phyloP scores from a whole-genome alignment of 2,797 vertebrate species.

The Phrynocephalus vlangalii region DNA sequence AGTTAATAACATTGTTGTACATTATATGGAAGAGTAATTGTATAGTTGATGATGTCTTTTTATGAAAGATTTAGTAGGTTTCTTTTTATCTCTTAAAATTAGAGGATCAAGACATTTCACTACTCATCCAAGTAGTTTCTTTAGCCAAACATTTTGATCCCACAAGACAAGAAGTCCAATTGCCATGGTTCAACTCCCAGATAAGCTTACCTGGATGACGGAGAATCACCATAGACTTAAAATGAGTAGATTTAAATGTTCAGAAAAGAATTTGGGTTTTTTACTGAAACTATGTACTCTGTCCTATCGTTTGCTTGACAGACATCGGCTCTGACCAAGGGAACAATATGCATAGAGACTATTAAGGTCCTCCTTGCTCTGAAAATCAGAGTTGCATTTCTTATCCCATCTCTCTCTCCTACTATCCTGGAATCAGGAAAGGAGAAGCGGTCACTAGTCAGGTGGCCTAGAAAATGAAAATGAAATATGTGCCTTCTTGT shows the following conservation, averaged over 20 bases:
- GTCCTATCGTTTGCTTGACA: not conserved
- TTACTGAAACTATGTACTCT: not conserved
- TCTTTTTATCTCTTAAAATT: not conserved
- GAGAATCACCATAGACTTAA: too few relatives aligned
- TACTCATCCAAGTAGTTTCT: too few relatives aligned
- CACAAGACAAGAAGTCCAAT: too few relatives aligned
- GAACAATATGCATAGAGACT: not conserved
- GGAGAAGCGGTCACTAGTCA: not conserved
- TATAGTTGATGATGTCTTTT: not conserved
- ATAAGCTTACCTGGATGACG: too few relatives aligned
- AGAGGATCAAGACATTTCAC: too few relatives aligned
- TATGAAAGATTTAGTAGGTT: not conserved
- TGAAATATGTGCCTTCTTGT: too few relatives aligned
- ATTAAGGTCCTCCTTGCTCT: too few relatives aligned
- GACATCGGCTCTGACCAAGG: not conserved
- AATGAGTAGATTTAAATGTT: too few relatives aligned
- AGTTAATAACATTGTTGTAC: not conserved
- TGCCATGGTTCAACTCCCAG: too few relatives aligned
- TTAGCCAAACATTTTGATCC: too few relatives aligned
- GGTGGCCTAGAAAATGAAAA: not conserved
- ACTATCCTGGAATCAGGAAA: not conserved
- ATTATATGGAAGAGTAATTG: not conserved
- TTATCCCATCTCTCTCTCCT: too few relatives aligned
- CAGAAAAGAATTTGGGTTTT: not conserved
- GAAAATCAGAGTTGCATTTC: not conserved